Base-by-base conservation (phyloP, 2,797 vertebrate species). In the Choloepus didactylus region DNA sequence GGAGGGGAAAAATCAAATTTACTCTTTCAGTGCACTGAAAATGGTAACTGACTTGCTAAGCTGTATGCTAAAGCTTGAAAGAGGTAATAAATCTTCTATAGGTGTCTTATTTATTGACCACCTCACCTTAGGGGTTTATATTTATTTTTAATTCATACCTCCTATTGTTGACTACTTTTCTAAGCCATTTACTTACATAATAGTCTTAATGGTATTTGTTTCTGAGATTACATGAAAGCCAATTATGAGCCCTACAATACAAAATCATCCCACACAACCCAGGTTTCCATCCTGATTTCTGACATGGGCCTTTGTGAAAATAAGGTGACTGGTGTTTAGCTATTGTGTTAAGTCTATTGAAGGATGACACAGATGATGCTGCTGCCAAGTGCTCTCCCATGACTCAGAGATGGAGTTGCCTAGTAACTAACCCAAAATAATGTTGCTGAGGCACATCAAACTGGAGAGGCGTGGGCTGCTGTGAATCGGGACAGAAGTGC, bases 361-460 rank as follows among this genome's bases (percentile, higher is more conserved):
- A 95, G 93, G 94, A 96, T 91, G 95, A 93, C 92, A 95, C 0
- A 0, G 64, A 64, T 84, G 38, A 73, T 54, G 69, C 81, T 86
- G 60, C 76, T 75, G n/a, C 89, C 6, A 64, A 87, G 85, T 54
- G 88, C 67, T 93, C 76, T 85, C 80, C 82, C 14, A 56, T 94
- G 95, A 97, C 93, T 96, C 96, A 95, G 21, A 94, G 91, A 15
- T 4, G 27, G 69, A 80, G 95, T 96, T 97, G 97, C 96, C 87
- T 97, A 87, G 97, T 96, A 97, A 97, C 97, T 82, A 85, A 92
- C 93, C 83, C 76, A 97, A 96, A 97, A 97, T 97, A 97, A 81
- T 95, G 95, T 81, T 27, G 67, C 83, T 59, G 86, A 97, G 69
- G 80, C 35, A 94, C 93, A 93, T 94, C 89, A 94, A 95, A 96